A percentile compares a stretch with the other conserved stretches of the same genome.
phyloP scores from a whole-genome alignment of 2,113 vertebrate genomes.

The Rhizomys pruinosus region DNA sequence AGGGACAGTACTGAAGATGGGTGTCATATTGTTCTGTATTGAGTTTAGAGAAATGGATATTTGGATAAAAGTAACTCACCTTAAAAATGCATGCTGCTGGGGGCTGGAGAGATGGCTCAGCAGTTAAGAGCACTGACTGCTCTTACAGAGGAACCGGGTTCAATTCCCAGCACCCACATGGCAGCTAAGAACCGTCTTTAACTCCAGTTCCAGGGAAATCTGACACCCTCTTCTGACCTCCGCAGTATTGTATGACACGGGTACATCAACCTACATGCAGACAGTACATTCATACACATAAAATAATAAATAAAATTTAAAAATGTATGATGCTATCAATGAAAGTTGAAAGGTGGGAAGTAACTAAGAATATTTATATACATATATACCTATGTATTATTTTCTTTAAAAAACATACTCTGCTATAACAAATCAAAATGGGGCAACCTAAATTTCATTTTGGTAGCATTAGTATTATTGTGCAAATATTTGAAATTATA shows the following conservation, averaged over 20 bases:
- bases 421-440: background rate
- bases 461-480: background rate
- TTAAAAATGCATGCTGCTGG: background rate
- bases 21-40: background rate
- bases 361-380: background rate
- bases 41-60: background rate
- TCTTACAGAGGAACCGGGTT: too few species aligned
- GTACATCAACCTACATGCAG: too few species aligned
- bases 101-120: too few species aligned
- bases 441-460: background rate
- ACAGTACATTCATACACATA: too few species aligned
- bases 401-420: background rate
- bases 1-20: background rate
- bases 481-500: background rate
- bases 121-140: too few species aligned
- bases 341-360: background rate
- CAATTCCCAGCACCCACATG: too few species aligned
- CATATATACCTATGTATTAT: background rate
- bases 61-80: background rate
- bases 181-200: too few species aligned
- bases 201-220: too few species aligned
- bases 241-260: too few species aligned
- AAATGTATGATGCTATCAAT: background rate
- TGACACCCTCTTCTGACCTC: too few species aligned
- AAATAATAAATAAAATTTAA: too few species aligned